Percentiles rank a stretch among this genome's conserved stretches.
Evolutionary conservation across 1,140 invertebrate genomes (phyloP).

Genomic region (Lithobius niger): DNA sequence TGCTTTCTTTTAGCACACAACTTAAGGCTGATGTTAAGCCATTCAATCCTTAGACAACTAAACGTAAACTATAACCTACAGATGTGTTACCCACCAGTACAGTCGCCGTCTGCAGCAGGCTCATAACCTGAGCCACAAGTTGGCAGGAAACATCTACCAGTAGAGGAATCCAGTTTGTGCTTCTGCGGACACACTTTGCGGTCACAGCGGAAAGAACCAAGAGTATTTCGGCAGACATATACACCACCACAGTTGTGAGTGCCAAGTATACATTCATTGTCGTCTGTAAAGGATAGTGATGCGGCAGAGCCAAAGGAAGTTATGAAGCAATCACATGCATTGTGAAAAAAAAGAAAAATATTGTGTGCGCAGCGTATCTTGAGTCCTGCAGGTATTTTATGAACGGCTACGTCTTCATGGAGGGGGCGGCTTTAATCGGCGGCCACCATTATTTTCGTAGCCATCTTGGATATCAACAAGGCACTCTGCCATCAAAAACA

Average conservation of each 20-base stretch:
- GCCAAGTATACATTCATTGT: conserved; percentile 75
- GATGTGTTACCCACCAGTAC: conserved; percentile 33
- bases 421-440: too few species aligned
- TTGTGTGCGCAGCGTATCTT: too few species aligned
- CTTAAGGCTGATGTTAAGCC: too few species aligned
- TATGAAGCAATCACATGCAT: too few species aligned
- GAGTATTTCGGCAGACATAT: conserved; percentile 71
- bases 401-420: too few species aligned
- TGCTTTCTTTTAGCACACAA: too few species aligned
- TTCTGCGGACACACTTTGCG: conserved; percentile 38
- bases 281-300: conserved; percentile 44
- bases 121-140: conserved; percentile 37
- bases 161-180: conserved; percentile 23
- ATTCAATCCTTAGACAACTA: background rate
- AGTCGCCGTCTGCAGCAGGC: conserved; percentile 33
- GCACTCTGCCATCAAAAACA: too few species aligned
- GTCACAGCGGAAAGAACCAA: conserved; percentile 63
- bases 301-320: background rate
- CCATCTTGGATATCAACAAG: too few species aligned
- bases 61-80: background rate
- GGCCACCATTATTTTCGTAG: too few species aligned
- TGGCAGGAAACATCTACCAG: conserved; percentile 26
- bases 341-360: too few species aligned
- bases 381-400: too few species aligned
- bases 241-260: conserved; percentile 65